Evolutionary conservation across 2,797 vertebrate species (phyloP), one percentile per base, ranked within the genome.

Genomic region (Knipowitschia caucasica): DNA sequence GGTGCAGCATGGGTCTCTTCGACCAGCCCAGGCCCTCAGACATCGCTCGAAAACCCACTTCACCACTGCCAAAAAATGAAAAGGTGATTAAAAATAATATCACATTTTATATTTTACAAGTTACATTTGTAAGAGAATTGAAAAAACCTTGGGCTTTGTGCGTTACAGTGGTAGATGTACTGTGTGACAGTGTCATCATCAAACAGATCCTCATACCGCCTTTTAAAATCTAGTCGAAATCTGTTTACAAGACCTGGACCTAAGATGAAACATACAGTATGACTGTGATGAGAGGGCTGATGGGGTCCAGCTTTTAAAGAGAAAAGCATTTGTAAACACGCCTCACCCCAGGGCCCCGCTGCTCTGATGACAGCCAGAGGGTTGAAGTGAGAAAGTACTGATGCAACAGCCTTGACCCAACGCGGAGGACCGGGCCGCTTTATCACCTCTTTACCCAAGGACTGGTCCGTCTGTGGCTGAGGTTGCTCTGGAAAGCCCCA

Each of bases 121-220:
- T 20, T 9, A 4, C 21, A 18, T 21, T 39, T 39, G 4, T n/a
- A 7, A 10, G 18, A 18, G 4, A 20, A 21, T 20, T 11, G 2
- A 7, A 5, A 35, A 1, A 64, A 94, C 94, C 94, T 96, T 4
- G 94, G 93, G 4, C 83, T 91, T 80, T 96, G 94, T 1, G 94
- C 94, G 0, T 96, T 96, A 66, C 94, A 95, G 85, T 96, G 94
- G 75, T 96, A 96, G 71, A 96, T 92, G 67, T 96, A 96, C 67
- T 95, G 89, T 0, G 93, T 92, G 83, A 96, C 93, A 0, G 94
- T 96, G 62, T 96, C 89, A 1, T 96, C 94, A 6, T 95, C 92
- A 80, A 96, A 96, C 63, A 95, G 84, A 57, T 93, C 91, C 42
- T 93, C 91, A 61, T 94, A 96, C 65, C 93, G 96, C 30, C 88